Evolutionary conservation across 2,888 invertebrate genomes (phyloP).

Genomic region (Meta bourneti): DNA sequence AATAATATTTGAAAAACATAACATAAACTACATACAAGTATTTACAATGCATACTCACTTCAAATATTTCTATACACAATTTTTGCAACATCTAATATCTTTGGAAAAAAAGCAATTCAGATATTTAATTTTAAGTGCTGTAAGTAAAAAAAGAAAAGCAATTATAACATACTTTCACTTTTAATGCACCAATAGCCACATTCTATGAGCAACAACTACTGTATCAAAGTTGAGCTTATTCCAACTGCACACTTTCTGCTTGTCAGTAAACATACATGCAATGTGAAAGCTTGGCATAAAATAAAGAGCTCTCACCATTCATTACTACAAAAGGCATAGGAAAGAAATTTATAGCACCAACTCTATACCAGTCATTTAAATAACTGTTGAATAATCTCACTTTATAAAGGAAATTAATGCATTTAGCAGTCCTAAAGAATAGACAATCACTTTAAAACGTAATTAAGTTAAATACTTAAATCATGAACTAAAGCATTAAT

Average conservation of each 20-base stretch:
- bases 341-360: slow-evolving; percentile 48
- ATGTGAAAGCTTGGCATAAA: slow-evolving; percentile 9
- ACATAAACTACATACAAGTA: slow-evolving; percentile 46
- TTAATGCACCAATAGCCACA: not conserved
- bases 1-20: slow-evolving; percentile 58
- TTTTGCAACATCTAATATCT: slow-evolving; percentile 3
- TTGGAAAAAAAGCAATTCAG: slow-evolving; percentile 24
- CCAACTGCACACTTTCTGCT: not conserved
- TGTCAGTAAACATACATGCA: not conserved
- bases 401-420: not conserved
- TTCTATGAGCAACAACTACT: slow-evolving; percentile 17
- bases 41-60: slow-evolving; percentile 53
- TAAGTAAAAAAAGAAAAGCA: slow-evolving; percentile 15
- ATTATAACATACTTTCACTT: not conserved
- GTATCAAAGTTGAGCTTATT: slow-evolving; percentile 31
- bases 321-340: slow-evolving; percentile 21
- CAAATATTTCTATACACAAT: slow-evolving; percentile 38
- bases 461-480: not conserved
- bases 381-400: not conserved
- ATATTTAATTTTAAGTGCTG: slow-evolving; percentile 31
- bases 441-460: too few relatives aligned
- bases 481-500: slow-evolving; percentile 32
- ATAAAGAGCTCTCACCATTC: slow-evolving; percentile 31
- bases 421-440: not conserved
- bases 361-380: slow-evolving; percentile 22